Evolutionary conservation across 1,140 invertebrate species (phyloP).

Genomic region (Caenorhabditis briggsae): DNA sequence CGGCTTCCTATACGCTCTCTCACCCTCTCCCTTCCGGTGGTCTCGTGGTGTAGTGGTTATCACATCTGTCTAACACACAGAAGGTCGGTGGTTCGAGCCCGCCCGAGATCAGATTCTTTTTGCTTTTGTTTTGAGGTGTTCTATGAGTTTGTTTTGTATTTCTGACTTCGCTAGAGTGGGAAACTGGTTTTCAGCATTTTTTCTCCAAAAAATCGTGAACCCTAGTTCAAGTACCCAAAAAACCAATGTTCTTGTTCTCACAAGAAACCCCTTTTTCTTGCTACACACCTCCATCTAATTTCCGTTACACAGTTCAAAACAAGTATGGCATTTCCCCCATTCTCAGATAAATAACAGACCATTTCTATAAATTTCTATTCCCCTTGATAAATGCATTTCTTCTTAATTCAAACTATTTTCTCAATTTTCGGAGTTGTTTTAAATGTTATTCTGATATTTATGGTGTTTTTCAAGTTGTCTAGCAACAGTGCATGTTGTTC

Average conservation of each 20-base stretch:
- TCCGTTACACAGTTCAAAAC: not conserved
- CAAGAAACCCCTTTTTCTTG: not conserved
- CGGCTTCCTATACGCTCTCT: not conserved
- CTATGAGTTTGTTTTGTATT: no score
- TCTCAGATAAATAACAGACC: not conserved
- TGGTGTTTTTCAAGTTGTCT: not conserved
- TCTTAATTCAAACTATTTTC: not conserved
- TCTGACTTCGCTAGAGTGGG: no score
- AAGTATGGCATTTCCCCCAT: not conserved
- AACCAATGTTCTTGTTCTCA: not conserved
- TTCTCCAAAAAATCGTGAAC: no score
- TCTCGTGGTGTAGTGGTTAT: constrained; percentile 66
- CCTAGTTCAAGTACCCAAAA: no score
- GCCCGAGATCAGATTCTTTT: constrained; percentile 65
- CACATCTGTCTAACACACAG: constrained; percentile 72
- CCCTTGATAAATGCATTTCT: not conserved
- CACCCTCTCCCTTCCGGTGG: not conserved
- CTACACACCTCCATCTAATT: not conserved
- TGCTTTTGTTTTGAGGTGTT: not conserved
- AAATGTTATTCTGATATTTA: not conserved
- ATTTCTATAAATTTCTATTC: not conserved
- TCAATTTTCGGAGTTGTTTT: not conserved
- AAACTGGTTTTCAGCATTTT: no score
- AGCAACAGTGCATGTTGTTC: not conserved
- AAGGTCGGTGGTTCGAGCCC: constrained; percentile 70